Percentiles rank a stretch among this genome's conserved stretches.
Evolutionary conservation across 35 echinoderm and acorn worm genomes (phyloP).

Genomic region (Heliocidaris erythrogramma): DNA sequence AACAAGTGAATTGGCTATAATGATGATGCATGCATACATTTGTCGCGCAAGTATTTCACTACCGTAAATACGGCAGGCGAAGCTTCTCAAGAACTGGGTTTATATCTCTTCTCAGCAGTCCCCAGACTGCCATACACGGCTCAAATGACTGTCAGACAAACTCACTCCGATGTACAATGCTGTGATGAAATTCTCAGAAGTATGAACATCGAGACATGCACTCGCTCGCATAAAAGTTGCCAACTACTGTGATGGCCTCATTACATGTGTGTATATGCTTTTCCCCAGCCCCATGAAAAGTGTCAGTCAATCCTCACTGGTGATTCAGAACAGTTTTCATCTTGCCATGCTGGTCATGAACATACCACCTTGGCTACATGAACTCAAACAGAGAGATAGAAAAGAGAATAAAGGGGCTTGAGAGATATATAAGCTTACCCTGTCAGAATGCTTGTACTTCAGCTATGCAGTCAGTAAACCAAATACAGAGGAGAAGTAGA

Average conservation of each 20-base stretch:
- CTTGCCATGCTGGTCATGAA: neutral
- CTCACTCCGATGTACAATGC: neutral
- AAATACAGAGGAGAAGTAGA: neutral
- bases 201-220: neutral
- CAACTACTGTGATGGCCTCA: neutral
- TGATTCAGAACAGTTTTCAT: neutral
- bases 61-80: neutral
- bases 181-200: neutral
- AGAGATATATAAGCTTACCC: neutral
- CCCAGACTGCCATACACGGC: neutral
- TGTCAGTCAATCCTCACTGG: neutral
- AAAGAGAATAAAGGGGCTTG: neutral
- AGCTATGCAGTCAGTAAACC: neutral
- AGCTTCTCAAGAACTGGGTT: neutral
- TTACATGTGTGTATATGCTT: neutral
- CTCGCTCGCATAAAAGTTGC: neutral
- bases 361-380: neutral
- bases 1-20: neutral
- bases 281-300: neutral
- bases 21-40: neutral
- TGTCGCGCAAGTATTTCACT: neutral
- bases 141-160: neutral
- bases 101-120: neutral
- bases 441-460: neutral
- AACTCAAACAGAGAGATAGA: neutral